Evolutionary conservation across 2,888 invertebrate genomes (phyloP), one percentile per base, ranked within the genome.

Genomic region (Synanthedon tipuliformis): DNA sequence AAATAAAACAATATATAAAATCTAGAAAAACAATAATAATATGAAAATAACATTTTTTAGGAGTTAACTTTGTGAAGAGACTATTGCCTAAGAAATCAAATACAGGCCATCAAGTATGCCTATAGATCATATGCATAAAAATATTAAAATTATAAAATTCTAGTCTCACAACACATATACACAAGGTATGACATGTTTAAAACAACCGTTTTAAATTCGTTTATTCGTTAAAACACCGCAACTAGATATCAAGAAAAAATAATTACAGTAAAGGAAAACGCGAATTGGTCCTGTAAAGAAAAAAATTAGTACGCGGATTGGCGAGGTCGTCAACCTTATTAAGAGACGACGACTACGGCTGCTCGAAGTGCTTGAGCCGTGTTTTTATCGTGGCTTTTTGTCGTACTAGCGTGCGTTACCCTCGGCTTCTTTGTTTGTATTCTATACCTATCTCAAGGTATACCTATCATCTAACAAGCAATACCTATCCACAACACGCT

Each of bases 241-340:
- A 50, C 5, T n/a, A n/a, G 15, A n/a, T 5, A 45, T 12, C 41
- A 3, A 13, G 41, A 45, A 45, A 13, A 45, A 45, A 3, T 13
- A 13, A 45, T 45, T 45, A 45, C 15, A 45, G 12, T n/a, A 45
- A 45, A 45, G 13, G n/a, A 45, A 45, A 45, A 45, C n/a, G 45
- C 45, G 15, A 45, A 45, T 13, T 45, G 45, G 61, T 62, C 34
- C 34, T 10, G 34, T 34, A 34, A 60, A 62, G 59, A 61, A 62
- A 59, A 68, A 68, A 68, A 69, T 75, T 73, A 71, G 69, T 72
- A 71, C 72, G 63, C 69, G 73, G 66, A 73, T 78, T 77, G 72
- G 75, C 73, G 78, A 76, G 85, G 79, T 85, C 81, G 73, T 59
- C 67, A 84, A 57, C 75, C 84, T 69, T 64, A 65, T 76, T 78